Evolutionary conservation across 2,888 invertebrate species (phyloP).

Genomic region (Cryptus armator): DNA sequence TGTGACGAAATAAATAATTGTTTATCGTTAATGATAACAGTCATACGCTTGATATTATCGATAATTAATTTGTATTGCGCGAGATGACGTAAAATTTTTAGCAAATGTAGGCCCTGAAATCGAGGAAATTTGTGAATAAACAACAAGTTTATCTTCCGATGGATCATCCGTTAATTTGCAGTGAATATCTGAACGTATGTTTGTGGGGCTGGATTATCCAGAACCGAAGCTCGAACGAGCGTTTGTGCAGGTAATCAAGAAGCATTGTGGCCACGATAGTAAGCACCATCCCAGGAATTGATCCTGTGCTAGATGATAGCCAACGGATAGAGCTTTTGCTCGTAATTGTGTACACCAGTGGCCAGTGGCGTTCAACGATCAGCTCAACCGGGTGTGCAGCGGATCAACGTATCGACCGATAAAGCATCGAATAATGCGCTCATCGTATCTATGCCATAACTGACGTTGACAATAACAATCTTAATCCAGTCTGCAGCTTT

Average conservation of each 20-base stretch:
- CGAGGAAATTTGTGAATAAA: constrained; percentile 22
- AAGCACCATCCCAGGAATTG: constrained; percentile 54
- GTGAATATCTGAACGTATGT: constrained; percentile 28
- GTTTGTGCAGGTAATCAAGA: constrained; percentile 44
- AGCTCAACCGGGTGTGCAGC: constrained; percentile 18
- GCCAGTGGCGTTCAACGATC: constrained; percentile 27
- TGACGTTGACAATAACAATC: not conserved
- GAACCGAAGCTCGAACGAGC: constrained; percentile 25
- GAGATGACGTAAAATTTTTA: not conserved
- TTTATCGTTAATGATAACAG: too few species aligned
- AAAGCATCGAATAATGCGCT: constrained; percentile 27
- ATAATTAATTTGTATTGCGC: not conserved
- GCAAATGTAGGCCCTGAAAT: not conserved
- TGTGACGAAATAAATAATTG: too few species aligned
- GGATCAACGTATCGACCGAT: constrained; percentile 14
- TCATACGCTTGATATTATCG: not conserved
- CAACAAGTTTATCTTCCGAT: constrained; percentile 21
- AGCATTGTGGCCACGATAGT: constrained; percentile 37
- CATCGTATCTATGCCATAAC: not conserved
- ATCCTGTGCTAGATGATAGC: constrained; percentile 53
- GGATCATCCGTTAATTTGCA: constrained; percentile 40
- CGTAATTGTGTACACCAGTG: constrained; percentile 9
- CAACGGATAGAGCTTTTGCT: constrained; percentile 18
- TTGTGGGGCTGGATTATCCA: constrained; percentile 2
- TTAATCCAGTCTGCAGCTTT: not conserved